Evolutionary conservation across 2,797 vertebrate genomes (phyloP), one percentile per base, ranked within the genome.

Genomic region (Acipenser ruthenus): DNA sequence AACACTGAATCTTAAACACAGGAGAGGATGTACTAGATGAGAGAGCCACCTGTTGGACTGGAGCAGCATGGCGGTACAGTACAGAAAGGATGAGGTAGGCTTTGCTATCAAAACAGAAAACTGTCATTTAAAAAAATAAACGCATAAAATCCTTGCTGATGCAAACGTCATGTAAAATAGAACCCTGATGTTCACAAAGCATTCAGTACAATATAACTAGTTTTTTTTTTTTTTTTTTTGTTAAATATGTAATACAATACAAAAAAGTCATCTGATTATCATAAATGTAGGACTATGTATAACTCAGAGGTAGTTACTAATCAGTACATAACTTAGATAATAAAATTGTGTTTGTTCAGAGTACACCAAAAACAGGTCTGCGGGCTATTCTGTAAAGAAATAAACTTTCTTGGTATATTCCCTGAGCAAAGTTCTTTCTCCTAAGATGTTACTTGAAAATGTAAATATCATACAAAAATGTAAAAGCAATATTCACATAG

Each of bases 391-490:
- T 86, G 85, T 82, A 85, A 89, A 84, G 80, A 83, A 88, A 83
- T 71, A 18, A 83, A 77, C 73, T 87, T 68, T 83, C 77, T 84
- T 84, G 86, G 84, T 86, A 86, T 87, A 86, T 89, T 92, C 90
- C 90, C 90, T 92, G 90, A 91, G 90, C 82, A 87, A 88, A 89
- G 86, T 87, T 91, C 80, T 88, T 91, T 83, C 82, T 91, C 90
- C 90, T 91, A 90, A 91, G 90, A 73, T 79, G 81, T 83, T 85
- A 80, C 86, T 83, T 83, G 87, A 88, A 73, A 85, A 77, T 89
- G 87, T 88, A 76, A 50, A 71, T 65, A 65, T 58, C 60, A 55
- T 68, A 62, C 49, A 71, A 67, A 67, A 65, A 65, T 64, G 70
- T 68, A 18, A 68, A 68, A 70, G 18, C 55, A 37, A 68, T 62